These are phyloP conservation scores for Atractosteus spatula DNA, from an alignment of 2,113 vertebrate species.

Conservation along the genomic window DNA sequence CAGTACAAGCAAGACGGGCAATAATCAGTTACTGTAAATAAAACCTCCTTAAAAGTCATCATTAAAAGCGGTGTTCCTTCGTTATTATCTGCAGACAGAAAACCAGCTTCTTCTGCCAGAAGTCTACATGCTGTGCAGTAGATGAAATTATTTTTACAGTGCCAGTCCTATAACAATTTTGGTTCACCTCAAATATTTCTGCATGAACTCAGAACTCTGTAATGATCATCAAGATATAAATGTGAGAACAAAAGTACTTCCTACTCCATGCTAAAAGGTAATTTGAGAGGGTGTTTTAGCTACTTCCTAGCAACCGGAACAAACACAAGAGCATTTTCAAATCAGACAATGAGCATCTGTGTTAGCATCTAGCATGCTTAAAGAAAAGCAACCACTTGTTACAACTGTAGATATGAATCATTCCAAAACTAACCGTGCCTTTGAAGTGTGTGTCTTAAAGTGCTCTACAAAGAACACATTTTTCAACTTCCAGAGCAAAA, in stretches of 20 bases:
- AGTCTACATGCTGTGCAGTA: not conserved
- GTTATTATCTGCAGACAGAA: not conserved
- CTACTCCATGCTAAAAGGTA: slow-evolving; percentile 36
- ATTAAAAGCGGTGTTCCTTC: not conserved
- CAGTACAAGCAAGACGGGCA: too few relatives aligned
- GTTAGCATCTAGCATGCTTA: not conserved
- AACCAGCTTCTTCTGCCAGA: slow-evolving; percentile 1
- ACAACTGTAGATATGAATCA: too few relatives aligned
- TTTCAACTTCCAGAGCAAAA: too few relatives aligned
- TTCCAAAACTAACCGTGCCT: too few relatives aligned
- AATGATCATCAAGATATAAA: not conserved
- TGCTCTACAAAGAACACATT: too few relatives aligned
- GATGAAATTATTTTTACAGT: not conserved
- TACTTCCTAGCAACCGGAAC: slow-evolving; percentile 52
- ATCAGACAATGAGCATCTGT: not conserved
- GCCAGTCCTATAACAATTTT: not conserved
- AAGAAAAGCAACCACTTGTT: not conserved
- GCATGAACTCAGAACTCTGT: not conserved
- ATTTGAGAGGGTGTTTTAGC: slow-evolving; percentile 25
- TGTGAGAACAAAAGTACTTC: slow-evolving; percentile 17
- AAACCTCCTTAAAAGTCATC: not conserved
- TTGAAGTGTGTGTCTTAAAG: too few relatives aligned
- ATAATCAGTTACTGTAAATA: too few relatives aligned
- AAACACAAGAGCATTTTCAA: slow-evolving; percentile 36
- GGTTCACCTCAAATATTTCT: slow-evolving; percentile 2